A percentile compares a stretch with the other conserved stretches of the same genome.
These are phyloP conservation scores for Ptychochromis oligacanthus DNA, from an alignment of 2,113 vertebrate species.

Conservation along the genomic window DNA sequence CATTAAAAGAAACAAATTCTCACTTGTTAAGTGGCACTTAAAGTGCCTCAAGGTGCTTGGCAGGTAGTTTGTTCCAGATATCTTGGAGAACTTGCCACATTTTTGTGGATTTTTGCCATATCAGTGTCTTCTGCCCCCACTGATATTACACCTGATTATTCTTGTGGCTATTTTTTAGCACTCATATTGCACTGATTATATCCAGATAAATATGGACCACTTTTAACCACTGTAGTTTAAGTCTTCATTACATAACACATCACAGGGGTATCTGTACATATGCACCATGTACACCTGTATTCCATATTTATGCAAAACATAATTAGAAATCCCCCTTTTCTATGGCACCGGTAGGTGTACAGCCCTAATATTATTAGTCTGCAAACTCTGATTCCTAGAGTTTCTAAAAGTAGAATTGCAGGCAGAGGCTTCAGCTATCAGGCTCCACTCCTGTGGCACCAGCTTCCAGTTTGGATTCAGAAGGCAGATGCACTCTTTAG, in stretches of 20 bases:
- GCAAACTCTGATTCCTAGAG: no score
- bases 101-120: not conserved
- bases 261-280: not conserved
- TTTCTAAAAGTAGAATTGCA: no score
- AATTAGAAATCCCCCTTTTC: not conserved
- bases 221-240: not conserved
- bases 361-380: not conserved
- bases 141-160: not conserved
- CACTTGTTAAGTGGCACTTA: not conserved
- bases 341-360: not conserved
- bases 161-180: not conserved
- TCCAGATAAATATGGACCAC: not conserved
- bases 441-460: no score
- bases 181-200: not conserved
- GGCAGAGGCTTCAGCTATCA: no score
- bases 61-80: not conserved
- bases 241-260: not conserved
- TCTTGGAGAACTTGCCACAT: not conserved
- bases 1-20: not conserved
- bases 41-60: not conserved
- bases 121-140: not conserved
- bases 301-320: not conserved
- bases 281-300: not conserved
- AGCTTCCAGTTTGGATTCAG: no score
- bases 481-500: no score